A percentile compares a stretch with the other conserved stretches of the same genome.
These are phyloP conservation scores for Chironomus riparius DNA, from an alignment of 2,888 invertebrate species.

Conservation along the genomic window DNA sequence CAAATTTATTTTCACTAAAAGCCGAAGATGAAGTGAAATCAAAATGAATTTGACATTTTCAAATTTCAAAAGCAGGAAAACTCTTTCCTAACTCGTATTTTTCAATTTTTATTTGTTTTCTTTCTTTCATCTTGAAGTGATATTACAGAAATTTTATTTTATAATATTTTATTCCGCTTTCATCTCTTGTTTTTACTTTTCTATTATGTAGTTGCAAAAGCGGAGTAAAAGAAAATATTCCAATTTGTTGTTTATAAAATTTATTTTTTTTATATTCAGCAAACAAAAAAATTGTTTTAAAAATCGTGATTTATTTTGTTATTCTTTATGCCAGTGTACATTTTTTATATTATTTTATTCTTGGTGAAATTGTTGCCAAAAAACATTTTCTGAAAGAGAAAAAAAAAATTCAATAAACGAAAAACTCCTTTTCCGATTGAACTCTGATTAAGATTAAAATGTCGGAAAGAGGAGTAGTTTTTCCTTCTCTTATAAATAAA, in stretches of 20 bases:
- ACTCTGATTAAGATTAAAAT: conserved; percentile 26
- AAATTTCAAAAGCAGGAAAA: not conserved
- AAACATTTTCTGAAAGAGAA: not conserved
- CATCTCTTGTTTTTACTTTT: not conserved
- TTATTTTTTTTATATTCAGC: not conserved
- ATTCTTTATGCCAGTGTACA: conserved; percentile 1
- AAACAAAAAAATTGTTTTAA: conserved; percentile 5
- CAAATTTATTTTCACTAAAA: not conserved
- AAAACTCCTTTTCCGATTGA: conserved; percentile 2
- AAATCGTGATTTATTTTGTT: conserved; percentile 25
- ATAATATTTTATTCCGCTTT: conserved; percentile 22
- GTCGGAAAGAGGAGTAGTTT: conserved; percentile 20
- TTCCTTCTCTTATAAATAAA: not conserved
- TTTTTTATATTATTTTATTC: not conserved
- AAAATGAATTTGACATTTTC: conserved; percentile 3
- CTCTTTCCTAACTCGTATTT: not conserved
- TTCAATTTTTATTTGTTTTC: not conserved
- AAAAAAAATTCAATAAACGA: conserved; percentile 17
- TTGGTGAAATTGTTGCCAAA: conserved; percentile 7
- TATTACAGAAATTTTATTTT: conserved; percentile 11
- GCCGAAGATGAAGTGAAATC: not conserved
- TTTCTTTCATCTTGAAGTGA: conserved; percentile 11
- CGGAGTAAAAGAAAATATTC: conserved; percentile 7
- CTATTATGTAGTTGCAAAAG: no score
- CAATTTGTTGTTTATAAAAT: conserved; percentile 27